phyloP scores from a whole-genome alignment of 2,888 invertebrate species.

The Macaria notata region DNA sequence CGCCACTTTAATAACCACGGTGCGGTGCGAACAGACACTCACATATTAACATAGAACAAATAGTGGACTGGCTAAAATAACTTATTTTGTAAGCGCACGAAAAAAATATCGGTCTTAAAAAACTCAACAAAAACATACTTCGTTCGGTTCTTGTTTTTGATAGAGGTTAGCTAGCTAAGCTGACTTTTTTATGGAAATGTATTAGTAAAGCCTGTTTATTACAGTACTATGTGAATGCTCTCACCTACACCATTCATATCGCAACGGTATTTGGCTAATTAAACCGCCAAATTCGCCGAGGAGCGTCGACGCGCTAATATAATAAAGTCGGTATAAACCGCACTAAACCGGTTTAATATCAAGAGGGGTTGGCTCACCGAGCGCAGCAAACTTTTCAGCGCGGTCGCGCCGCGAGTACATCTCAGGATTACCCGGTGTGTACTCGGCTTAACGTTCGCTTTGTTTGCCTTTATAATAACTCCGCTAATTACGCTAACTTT shows the following conservation, averaged over 20 bases:
- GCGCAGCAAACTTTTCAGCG: constrained; percentile 67
- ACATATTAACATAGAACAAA: not conserved
- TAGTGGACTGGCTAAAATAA: no score
- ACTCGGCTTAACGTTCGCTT: constrained; percentile 61
- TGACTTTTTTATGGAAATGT: no score
- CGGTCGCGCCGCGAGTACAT: constrained; percentile 67
- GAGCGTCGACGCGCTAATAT: constrained; percentile 73
- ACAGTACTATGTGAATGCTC: constrained; percentile 1
- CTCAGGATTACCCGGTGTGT: constrained; percentile 64
- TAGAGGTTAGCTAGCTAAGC: no score
- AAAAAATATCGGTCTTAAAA: no score
- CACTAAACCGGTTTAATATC: constrained; percentile 76
- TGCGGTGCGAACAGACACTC: constrained; percentile 32
- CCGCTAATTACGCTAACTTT: constrained; percentile 36
- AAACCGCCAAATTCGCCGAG: constrained; percentile 34
- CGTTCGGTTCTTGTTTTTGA: not conserved
- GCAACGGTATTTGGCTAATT: constrained; percentile 39
- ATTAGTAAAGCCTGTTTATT: no score
- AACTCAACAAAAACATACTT: no score
- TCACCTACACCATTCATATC: constrained; percentile 51
- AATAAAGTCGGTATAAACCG: constrained; percentile 76
- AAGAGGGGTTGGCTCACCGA: constrained; percentile 50
- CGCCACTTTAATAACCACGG: constrained; percentile 34
- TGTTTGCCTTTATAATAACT: constrained; percentile 49
- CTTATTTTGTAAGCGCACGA: no score